Conservation (phyloP, 2,113 vertebrate species). For the Oryzias javanicus region DNA sequence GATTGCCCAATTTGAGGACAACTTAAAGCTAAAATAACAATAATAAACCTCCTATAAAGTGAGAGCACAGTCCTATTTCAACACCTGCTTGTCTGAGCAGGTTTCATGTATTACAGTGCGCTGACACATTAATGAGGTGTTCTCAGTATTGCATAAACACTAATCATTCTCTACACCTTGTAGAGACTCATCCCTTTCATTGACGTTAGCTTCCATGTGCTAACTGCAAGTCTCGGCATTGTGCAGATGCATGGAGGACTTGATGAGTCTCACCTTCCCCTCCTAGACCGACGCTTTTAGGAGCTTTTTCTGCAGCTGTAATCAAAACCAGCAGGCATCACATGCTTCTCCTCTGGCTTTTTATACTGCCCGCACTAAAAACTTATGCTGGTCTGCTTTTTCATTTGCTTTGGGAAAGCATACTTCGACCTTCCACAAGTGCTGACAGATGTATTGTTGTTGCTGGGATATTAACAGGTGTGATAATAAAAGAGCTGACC, state of each 20-base stretch:
- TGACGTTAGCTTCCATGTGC: constrained; percentile 5
- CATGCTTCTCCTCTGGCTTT: not conserved
- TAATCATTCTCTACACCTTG: constrained; percentile 34
- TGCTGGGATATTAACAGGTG: no score
- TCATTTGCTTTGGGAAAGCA: constrained; percentile 9
- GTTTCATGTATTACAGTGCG: constrained; percentile 14
- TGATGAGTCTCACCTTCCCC: constrained; percentile 1
- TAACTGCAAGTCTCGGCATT: constrained; percentile 10
- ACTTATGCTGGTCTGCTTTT: not conserved
- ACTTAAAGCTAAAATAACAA: constrained; percentile 2
- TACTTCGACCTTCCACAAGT: not conserved
- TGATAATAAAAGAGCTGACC: no score
- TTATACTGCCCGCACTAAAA: not conserved
- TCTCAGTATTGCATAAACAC: constrained; percentile 33
- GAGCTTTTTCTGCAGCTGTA: not conserved
- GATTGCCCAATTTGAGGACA: not conserved
- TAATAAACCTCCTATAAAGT: not conserved
- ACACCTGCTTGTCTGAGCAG: constrained; percentile 10
- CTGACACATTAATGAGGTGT: constrained; percentile 43
- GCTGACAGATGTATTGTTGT: not conserved
- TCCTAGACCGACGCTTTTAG: not conserved
- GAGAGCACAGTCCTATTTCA: constrained; percentile 7
- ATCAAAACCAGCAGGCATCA: not conserved
- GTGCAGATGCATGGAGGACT: not conserved
- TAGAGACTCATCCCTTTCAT: constrained; percentile 39